Base-by-base conservation (phyloP, 1,140 invertebrate genomes). In the Arion vulgaris region DNA sequence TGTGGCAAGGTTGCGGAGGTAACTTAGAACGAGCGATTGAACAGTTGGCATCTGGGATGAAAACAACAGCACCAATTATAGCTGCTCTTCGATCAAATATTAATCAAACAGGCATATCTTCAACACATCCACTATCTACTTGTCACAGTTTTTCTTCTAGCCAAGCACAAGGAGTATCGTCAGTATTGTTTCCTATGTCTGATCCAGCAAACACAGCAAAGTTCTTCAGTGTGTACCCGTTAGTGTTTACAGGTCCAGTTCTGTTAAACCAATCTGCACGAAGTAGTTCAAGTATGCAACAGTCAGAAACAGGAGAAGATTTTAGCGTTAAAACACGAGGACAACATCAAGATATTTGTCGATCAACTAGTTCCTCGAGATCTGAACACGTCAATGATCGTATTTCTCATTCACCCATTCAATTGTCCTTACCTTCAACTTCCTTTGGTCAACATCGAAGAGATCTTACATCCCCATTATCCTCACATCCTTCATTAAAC, bases 1-100 rank as follows among this genome's bases (percentile, higher is more conserved):
- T 88, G 11, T 88, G 83, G 83, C 88, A 88, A 69, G 89, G 85
- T 9, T 90, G 89, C 62, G 89, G 87, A 5, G 89, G 89, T 17
- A 85, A 86, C 62, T 66, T 89, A 53, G 87, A 87, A 71, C 71
- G 84, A 32, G 85, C 88, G 23, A 87, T 89, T 13, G 86, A 89
- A 78, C 87, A 87, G 71, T 62, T 89, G 26, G 86, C 87, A 34
- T 82, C 81, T 23, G 79, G 84, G 4, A 68, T 85, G 57, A 85
- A 83, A 62, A 28, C 83, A 7, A 15, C 26, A 9, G 4, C 17
- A 1, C 76, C 34, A 19, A 15, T 23, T 53, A 4, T 41, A 11
- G 17, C 34, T 9, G 19, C 32, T 7, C 36, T 45, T 41, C 19
- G 23, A 26, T 1, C 36, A 41, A 73, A 39, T 39, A 36, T 41